These are phyloP conservation scores for Hirtodrosophila alboralis DNA, from an alignment of 2,888 invertebrate species.

Conservation along the genomic window DNA sequence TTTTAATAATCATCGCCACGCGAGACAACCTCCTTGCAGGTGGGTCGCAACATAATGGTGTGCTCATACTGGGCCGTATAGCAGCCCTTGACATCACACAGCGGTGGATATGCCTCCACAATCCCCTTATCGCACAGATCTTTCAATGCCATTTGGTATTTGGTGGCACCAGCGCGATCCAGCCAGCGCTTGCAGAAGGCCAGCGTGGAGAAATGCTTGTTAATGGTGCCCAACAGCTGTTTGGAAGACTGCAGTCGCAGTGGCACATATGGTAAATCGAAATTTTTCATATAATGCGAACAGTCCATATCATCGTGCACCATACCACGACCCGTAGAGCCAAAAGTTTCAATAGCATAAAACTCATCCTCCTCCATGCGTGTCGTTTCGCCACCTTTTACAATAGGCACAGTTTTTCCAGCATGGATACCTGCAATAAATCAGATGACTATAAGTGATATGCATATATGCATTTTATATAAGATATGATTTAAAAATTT, in stretches of 20 bases:
- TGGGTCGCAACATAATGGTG: conserved; percentile 97
- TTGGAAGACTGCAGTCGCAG: conserved; percentile 97
- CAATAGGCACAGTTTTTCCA: conserved; percentile 99
- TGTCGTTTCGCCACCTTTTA: conserved; percentile 98
- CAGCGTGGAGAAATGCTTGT: conserved; percentile 98
- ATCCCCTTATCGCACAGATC: conserved; percentile 99
- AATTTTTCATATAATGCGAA: conserved; percentile 99
- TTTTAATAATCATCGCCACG: conserved; percentile 95
- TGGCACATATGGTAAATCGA: conserved; percentile 95
- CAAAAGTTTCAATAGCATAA: conserved; percentile 99
- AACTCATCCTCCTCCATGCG: conserved; percentile 99
- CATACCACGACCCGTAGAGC: conserved; percentile 96
- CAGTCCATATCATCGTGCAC: conserved; percentile 99
- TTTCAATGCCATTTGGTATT: conserved; percentile 99
- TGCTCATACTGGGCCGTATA: conserved; percentile 99
- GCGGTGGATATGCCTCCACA: conserved; percentile 98
- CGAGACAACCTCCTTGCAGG: conserved; percentile 99
- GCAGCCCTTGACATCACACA: conserved; percentile 98
- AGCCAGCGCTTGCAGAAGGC: conserved; percentile 99
- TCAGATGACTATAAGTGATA: neutral
- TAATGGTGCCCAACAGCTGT: conserved; percentile 94
- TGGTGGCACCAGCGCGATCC: conserved; percentile 97
- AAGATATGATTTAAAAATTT: too few species aligned
- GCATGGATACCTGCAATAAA: conserved; percentile 90
- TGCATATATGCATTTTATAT: too few species aligned